phyloP scores from a whole-genome alignment of 2,113 vertebrate genomes.

The Lophius piscatorius region DNA sequence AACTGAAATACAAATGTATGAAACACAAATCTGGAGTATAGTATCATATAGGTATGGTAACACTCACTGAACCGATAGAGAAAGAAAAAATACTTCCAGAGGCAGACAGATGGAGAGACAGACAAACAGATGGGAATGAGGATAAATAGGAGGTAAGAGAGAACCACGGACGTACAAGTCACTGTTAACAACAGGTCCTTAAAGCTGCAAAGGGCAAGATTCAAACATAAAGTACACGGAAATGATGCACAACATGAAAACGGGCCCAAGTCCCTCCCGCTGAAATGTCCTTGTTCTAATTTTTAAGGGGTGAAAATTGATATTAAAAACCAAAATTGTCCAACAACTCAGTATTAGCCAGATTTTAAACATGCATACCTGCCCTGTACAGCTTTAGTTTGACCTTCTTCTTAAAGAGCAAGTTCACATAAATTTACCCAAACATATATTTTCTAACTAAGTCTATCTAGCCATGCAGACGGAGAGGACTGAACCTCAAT shows the following conservation, averaged over 20 bases:
- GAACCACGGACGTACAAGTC: conserved; percentile 43
- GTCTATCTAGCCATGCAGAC: too few species aligned
- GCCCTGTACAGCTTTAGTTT: conserved; percentile 15
- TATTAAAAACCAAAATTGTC: too few species aligned
- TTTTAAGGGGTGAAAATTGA: neutral
- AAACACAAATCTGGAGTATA: neutral
- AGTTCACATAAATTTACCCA: conserved; percentile 11
- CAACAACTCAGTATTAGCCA: too few species aligned
- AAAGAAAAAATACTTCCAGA: conserved; percentile 5
- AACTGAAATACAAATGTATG: too few species aligned
- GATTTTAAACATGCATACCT: neutral
- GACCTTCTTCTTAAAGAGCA: conserved; percentile 6
- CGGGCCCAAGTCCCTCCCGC: too few species aligned
- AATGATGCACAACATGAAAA: conserved; percentile 1
- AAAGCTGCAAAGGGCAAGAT: conserved; percentile 34
- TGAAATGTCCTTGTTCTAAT: neutral
- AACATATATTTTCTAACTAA: neutral
- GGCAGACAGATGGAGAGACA: conserved; percentile 58
- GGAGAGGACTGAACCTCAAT: too few species aligned
- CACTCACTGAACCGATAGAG: conserved; percentile 14
- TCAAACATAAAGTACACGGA: conserved; percentile 9
- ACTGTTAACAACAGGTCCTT: conserved; percentile 60
- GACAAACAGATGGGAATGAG: conserved; percentile 64
- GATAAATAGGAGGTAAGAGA: conserved; percentile 64
- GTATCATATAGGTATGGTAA: neutral